These are phyloP conservation scores for Phengaris arion DNA, from an alignment of 2,888 invertebrate species.

Conservation along the genomic window DNA sequence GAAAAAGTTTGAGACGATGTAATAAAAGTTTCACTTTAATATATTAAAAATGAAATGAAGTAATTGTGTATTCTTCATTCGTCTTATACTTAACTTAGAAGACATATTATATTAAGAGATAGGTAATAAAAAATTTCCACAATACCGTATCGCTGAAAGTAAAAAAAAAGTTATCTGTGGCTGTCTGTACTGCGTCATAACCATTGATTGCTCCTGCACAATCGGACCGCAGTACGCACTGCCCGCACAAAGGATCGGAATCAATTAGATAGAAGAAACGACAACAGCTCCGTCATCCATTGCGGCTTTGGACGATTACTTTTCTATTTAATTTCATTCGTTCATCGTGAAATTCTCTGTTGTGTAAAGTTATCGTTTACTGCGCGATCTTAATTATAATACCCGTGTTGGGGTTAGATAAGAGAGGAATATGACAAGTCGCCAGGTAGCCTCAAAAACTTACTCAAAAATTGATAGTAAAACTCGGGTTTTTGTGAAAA, in stretches of 20 bases:
- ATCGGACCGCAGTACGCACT: constrained; percentile 54
- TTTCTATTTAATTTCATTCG: constrained; percentile 30
- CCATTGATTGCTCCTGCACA: constrained; percentile 67
- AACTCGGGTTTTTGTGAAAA: no score
- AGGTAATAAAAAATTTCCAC: not conserved
- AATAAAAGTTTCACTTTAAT: no score
- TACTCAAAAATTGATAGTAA: no score
- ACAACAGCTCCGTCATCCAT: constrained; percentile 64
- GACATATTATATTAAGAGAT: not conserved
- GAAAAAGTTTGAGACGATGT: no score
- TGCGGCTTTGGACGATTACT: constrained; percentile 35
- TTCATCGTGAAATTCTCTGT: not conserved
- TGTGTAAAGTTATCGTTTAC: not conserved
- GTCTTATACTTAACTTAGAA: no score
- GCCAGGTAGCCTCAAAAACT: no score
- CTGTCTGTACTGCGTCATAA: constrained; percentile 51
- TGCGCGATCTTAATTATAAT: no score
- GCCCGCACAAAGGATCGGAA: constrained; percentile 67
- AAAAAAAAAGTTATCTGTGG: constrained; percentile 30
- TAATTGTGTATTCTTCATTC: no score
- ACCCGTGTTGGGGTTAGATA: no score
- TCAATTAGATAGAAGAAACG: constrained; percentile 69
- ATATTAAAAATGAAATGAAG: no score
- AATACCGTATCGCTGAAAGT: constrained; percentile 3
- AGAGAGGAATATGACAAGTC: no score